Evolutionary conservation across 2,888 invertebrate genomes (phyloP).

Genomic region (Diarsia rubi): DNA sequence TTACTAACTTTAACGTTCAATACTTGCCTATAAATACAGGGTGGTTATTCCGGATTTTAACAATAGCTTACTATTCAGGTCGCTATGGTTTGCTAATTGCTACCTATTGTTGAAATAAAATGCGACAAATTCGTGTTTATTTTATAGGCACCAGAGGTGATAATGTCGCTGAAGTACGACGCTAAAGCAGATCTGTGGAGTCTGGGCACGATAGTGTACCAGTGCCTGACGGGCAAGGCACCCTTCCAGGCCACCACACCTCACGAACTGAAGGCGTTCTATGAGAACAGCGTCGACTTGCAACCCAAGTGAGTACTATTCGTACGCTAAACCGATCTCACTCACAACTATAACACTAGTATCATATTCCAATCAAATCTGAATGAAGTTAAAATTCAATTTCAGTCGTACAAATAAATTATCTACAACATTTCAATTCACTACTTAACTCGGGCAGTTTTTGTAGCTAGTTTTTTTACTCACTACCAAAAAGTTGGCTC

Average conservation of each 20-base stretch:
- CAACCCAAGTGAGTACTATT: conserved; percentile 94
- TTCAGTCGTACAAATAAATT: conserved; percentile 12
- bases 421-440: conserved; percentile 27
- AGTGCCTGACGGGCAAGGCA: conserved; percentile 99
- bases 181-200: conserved; percentile 99
- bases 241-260: conserved; percentile 99
- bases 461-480: conserved; percentile 46
- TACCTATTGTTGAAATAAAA: background rate
- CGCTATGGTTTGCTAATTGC: background rate
- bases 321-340: background rate
- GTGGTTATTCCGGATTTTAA: background rate
- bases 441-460: conserved; percentile 45
- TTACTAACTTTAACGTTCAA: conserved; percentile 6
- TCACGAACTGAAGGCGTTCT: conserved; percentile 98
- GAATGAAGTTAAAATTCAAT: conserved; percentile 11
- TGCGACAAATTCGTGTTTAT: background rate
- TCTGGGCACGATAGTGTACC: conserved; percentile 99
- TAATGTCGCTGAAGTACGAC: conserved; percentile 99
- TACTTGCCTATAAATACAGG: conserved; percentile 3
- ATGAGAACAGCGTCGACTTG: conserved; percentile 98
- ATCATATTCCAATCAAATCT: too few relatives aligned
- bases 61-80: background rate
- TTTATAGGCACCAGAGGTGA: conserved; percentile 98
- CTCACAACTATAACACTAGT: background rate
- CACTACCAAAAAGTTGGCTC: conserved; percentile 38